Percentiles rank a stretch among this genome's conserved stretches.
Evolutionary conservation across 2,888 invertebrate species (phyloP).

Genomic region (Exocentrus adspersus): DNA sequence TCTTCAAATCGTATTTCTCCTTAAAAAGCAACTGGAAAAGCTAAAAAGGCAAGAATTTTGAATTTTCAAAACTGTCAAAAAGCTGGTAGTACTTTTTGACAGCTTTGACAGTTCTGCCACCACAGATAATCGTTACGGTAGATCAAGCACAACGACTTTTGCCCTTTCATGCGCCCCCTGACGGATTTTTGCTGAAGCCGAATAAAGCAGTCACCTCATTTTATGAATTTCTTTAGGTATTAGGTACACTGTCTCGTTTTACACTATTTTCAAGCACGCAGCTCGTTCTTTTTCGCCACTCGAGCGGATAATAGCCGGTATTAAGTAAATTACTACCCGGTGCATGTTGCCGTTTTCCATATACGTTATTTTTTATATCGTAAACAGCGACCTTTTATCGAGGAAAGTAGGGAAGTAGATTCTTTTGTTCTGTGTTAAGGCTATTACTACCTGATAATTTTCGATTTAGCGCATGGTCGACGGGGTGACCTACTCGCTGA

Average conservation of each 20-base stretch:
- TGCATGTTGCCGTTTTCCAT: slow-evolving; percentile 28
- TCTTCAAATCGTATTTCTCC: too few relatives aligned
- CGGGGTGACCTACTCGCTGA: neutral
- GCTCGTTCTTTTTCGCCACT: slow-evolving; percentile 5
- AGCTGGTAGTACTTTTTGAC: too few relatives aligned
- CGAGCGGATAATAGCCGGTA: slow-evolving; percentile 24
- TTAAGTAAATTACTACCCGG: slow-evolving; percentile 27
- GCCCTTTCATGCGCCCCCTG: too few relatives aligned
- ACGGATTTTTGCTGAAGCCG: too few relatives aligned
- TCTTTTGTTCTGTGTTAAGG: slow-evolving; percentile 28
- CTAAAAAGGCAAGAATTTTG: too few relatives aligned
- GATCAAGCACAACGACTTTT: too few relatives aligned
- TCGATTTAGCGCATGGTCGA: neutral
- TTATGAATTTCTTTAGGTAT: too few relatives aligned
- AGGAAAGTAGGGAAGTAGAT: slow-evolving; percentile 38
- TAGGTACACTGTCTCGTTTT: neutral
- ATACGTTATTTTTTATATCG: slow-evolving; percentile 36
- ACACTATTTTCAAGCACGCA: neutral
- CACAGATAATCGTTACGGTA: too few relatives aligned
- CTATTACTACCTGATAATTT: slow-evolving; percentile 1
- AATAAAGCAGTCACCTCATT: neutral
- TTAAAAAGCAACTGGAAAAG: too few relatives aligned
- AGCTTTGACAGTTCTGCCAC: too few relatives aligned
- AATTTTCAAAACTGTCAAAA: too few relatives aligned
- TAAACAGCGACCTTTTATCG: slow-evolving; percentile 23